A percentile compares a stretch with the other conserved stretches of the same genome.
Evolutionary conservation across 1,140 invertebrate species (phyloP).

Genomic region (Sinonovacula constricta): DNA sequence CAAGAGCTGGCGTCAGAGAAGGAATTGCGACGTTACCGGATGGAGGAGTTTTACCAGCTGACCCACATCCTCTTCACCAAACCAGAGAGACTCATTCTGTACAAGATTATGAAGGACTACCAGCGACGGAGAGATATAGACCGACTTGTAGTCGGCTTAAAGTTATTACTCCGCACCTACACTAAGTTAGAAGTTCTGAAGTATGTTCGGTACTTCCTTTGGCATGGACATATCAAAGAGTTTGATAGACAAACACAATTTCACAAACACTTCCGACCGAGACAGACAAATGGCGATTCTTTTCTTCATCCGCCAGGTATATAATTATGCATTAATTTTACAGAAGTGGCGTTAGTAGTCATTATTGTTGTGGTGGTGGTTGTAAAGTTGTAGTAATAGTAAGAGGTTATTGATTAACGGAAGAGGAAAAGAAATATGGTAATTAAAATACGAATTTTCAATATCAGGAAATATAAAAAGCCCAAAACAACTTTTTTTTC

Average conservation of each 20-base stretch:
- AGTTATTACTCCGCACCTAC: conserved; percentile 54
- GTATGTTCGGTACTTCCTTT: conserved; percentile 57
- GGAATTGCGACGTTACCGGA: conserved; percentile 6
- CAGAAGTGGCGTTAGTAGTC: conserved; percentile 2
- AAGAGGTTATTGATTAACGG: background rate
- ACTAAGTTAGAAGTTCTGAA: conserved; percentile 60
- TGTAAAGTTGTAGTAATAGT: background rate
- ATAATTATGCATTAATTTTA: no score
- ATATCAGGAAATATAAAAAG: no score
- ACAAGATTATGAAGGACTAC: conserved; percentile 61
- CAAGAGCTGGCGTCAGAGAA: conserved; percentile 2
- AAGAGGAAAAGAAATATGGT: no score
- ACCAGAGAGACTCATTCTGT: conserved; percentile 49
- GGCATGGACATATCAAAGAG: conserved; percentile 50
- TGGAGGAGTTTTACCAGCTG: conserved; percentile 38
- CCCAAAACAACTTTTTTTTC: no score
- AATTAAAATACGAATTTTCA: no score
- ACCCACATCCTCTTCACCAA: conserved; percentile 44
- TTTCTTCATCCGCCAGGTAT: background rate
- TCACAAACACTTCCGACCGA: conserved; percentile 27
- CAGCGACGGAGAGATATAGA: conserved; percentile 52
- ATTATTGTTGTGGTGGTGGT: background rate
- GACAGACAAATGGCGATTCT: background rate
- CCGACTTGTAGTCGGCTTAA: conserved; percentile 53
- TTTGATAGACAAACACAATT: conserved; percentile 51